phyloP scores from a whole-genome alignment of 2,797 vertebrate species.

The Cyclopterus lumpus region DNA sequence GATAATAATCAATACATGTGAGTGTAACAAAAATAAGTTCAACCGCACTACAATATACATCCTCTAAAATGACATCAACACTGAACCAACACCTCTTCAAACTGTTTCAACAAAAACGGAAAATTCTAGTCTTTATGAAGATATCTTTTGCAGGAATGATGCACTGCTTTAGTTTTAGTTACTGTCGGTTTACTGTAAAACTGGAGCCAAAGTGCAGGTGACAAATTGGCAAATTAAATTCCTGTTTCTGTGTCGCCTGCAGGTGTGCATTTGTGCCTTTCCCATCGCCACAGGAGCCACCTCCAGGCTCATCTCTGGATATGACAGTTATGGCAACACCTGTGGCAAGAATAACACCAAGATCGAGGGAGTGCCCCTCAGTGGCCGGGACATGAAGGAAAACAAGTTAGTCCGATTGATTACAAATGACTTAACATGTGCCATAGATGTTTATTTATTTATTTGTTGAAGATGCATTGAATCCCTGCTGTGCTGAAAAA shows the following conservation, averaged over 20 bases:
- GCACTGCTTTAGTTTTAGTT: not conserved
- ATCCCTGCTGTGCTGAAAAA: not conserved
- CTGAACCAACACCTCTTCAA: not conserved
- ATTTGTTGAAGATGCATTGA: not conserved
- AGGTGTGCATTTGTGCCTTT: conserved; percentile 95
- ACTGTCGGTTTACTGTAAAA: not conserved
- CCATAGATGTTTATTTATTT: not conserved
- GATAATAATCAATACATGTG: not conserved
- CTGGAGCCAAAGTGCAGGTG: not conserved
- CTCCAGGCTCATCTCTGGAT: conserved; percentile 91
- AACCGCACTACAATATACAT: not conserved
- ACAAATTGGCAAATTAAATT: not conserved
- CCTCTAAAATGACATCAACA: not conserved
- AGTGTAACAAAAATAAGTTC: not conserved
- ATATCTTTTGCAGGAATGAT: not conserved
- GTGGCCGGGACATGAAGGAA: conserved; percentile 89
- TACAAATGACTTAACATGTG: not conserved
- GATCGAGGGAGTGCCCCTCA: conserved; percentile 89
- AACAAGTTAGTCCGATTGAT: conserved; percentile 86
- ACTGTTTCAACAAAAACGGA: not conserved
- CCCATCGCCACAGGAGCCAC: conserved; percentile 94
- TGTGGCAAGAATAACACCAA: conserved; percentile 92
- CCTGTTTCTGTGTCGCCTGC: conserved; percentile 30
- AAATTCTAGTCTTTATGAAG: not conserved
- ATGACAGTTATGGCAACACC: conserved; percentile 98